phyloP scores from a whole-genome alignment of 2,797 vertebrate genomes.

The Sparidentex hasta region DNA sequence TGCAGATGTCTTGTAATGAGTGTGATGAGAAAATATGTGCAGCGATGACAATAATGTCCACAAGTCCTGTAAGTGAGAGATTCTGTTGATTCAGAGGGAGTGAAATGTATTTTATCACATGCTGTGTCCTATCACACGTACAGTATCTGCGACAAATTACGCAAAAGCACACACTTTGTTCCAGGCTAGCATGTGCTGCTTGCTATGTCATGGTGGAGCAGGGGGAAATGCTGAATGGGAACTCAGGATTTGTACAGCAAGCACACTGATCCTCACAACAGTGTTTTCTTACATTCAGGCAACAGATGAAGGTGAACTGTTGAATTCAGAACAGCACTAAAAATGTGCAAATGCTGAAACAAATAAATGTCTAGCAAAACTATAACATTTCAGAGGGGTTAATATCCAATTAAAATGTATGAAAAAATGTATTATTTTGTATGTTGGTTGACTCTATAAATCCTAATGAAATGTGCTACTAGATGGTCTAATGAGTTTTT shows the following conservation, averaged over 20 bases:
- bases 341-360: neutral
- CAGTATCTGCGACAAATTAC: conserved; percentile 5
- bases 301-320: neutral
- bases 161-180: conserved; percentile 8
- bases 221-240: conserved; percentile 6
- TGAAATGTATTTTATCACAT: neutral
- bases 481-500: neutral
- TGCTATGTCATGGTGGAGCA: neutral
- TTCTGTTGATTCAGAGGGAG: conserved; percentile 22
- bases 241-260: conserved; percentile 2
- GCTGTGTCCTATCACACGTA: conserved; percentile 19
- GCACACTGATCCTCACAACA: neutral
- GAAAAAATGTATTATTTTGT: neutral
- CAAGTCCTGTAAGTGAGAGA: conserved; percentile 36
- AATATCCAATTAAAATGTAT: neutral
- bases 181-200: conserved; percentile 6
- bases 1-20: conserved; percentile 35
- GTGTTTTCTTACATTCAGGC: neutral
- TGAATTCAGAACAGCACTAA: neutral
- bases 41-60: conserved; percentile 30
- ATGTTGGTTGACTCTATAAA: neutral
- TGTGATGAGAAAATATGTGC: conserved; percentile 41
- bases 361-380: neutral
- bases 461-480: neutral
- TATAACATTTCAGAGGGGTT: neutral